A percentile compares a stretch with the other conserved stretches of the same genome.
These are phyloP conservation scores for Diploptera punctata DNA, from an alignment of 2,888 invertebrate species.

Conservation along the genomic window DNA sequence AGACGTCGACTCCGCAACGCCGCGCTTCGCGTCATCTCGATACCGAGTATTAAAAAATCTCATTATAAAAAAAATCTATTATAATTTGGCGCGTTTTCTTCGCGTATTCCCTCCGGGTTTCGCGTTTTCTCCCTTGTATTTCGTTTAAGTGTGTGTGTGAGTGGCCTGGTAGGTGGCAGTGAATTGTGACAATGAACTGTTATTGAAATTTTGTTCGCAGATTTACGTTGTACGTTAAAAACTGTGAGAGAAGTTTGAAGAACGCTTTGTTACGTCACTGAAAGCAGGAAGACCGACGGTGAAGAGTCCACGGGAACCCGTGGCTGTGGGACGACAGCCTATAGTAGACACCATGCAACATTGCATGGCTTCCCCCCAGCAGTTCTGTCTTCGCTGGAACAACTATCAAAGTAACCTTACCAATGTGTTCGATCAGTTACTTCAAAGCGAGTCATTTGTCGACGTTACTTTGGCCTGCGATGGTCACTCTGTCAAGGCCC, in stretches of 20 bases:
- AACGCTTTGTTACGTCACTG: background rate
- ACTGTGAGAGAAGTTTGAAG: slow-evolving; percentile 11
- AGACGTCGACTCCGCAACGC: background rate
- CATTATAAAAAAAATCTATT: background rate
- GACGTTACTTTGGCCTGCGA: slow-evolving; percentile 93
- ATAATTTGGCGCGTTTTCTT: no score
- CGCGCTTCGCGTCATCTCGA: slow-evolving; percentile 23
- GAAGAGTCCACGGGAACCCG: slow-evolving; percentile 5
- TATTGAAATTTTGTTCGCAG: slow-evolving; percentile 7
- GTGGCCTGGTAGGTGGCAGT: slow-evolving; percentile 13
- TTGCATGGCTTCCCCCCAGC: slow-evolving; percentile 65
- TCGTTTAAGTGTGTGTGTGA: background rate
- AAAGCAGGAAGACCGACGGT: slow-evolving; percentile 3
- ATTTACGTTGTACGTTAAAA: slow-evolving; percentile 3
- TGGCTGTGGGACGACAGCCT: slow-evolving; percentile 20
- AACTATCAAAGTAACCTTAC: slow-evolving; percentile 91
- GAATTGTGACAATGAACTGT: slow-evolving; percentile 9
- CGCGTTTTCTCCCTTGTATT: slow-evolving; percentile 2
- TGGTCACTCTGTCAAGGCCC: slow-evolving; percentile 88
- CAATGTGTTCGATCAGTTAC: slow-evolving; percentile 86
- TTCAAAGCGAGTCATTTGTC: slow-evolving; percentile 88
- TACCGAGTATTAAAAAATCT: background rate
- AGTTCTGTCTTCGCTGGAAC: slow-evolving; percentile 93
- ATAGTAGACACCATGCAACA: slow-evolving; percentile 42
- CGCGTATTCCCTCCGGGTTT: background rate